Evolutionary conservation across 2,797 vertebrate genomes (phyloP), one percentile per base, ranked within the genome.

Genomic region (Syncerus caffer): DNA sequence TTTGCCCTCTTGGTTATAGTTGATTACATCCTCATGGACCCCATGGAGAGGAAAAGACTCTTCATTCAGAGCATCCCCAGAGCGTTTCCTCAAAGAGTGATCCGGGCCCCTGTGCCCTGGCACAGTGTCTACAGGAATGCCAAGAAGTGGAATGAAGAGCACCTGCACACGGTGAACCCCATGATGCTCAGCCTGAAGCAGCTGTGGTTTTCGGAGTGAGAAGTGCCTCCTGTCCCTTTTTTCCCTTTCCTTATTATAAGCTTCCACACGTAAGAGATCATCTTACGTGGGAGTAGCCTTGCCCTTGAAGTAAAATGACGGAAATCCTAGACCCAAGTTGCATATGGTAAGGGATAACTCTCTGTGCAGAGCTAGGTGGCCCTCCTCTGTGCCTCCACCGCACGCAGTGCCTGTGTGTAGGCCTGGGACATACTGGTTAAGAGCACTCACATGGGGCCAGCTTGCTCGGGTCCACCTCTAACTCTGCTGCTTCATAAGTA

Each of bases 61-160:
- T 99, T 98, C 47, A 99, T 99, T 94, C 62, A 57, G 93, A 99
- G 95, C 57, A 98, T 98, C 71, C 99, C 99, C 12, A 97, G 34
- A 6, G 79, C 98, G 21, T 99, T 99, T 96, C 99, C 99, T 79
- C 97, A 87, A 17, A 99, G 99, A 97, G 96, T 99, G 89, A 98
- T 99, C 92, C 98, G 99, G 93, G 99, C 99, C 1, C 99, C 99
- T 0, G 99, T 99, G 71, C 99, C 99, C 7, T 99, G 99, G 99
- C 98, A 98, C 47, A 50, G 14, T 3, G 97, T 92, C n/a, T 99
- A 99, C 3, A 76, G n/a, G 88, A 98, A 98, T 57, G 97, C 88
- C 2, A 98, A 98, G 88, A 95, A 0, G 7, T 99, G 99, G 99
- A 99, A 99, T 12, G 98, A 98, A 67, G 98, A 98, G 5, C 99